Percentiles rank a stretch among this genome's conserved stretches.
Evolutionary conservation across 2,888 invertebrate species (phyloP).

Genomic region (Caenorhabditis sulstoni): DNA sequence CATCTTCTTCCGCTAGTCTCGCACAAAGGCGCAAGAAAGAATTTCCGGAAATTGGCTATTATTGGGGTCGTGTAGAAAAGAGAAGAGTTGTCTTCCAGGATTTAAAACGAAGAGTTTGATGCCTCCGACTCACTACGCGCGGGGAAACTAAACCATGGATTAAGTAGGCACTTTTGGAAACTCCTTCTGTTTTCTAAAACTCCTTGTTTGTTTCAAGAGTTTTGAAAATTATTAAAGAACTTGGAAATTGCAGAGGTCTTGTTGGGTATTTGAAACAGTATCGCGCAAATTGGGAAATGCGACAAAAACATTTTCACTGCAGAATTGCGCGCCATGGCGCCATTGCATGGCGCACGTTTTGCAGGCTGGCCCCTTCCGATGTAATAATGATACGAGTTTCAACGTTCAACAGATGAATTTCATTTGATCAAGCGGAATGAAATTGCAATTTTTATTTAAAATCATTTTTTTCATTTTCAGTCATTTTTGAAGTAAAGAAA

Average conservation of each 20-base stretch:
- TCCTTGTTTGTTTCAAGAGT: background rate
- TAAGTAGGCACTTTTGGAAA: background rate
- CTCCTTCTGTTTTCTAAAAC: background rate
- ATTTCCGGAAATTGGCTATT: slow-evolving; percentile 44
- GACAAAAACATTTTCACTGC: background rate
- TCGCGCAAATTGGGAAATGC: background rate
- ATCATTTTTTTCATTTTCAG: too few species aligned
- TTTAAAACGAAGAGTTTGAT: slow-evolving; percentile 35
- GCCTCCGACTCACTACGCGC: background rate
- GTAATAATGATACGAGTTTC: too few species aligned
- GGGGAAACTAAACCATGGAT: slow-evolving; percentile 7
- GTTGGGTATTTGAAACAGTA: background rate
- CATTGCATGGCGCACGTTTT: background rate
- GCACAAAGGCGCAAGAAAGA: background rate
- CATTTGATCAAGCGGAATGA: too few species aligned
- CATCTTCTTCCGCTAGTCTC: background rate
- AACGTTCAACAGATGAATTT: too few species aligned
- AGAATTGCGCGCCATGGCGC: background rate
- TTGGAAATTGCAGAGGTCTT: background rate
- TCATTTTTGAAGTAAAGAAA: slow-evolving; percentile 33
- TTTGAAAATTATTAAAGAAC: background rate
- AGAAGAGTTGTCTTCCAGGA: background rate
- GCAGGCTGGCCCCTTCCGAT: too few species aligned
- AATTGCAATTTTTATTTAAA: too few species aligned
- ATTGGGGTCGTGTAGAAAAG: slow-evolving; percentile 3